phyloP scores from a whole-genome alignment of 2,888 invertebrate species.

The Ethmia dodecea region DNA sequence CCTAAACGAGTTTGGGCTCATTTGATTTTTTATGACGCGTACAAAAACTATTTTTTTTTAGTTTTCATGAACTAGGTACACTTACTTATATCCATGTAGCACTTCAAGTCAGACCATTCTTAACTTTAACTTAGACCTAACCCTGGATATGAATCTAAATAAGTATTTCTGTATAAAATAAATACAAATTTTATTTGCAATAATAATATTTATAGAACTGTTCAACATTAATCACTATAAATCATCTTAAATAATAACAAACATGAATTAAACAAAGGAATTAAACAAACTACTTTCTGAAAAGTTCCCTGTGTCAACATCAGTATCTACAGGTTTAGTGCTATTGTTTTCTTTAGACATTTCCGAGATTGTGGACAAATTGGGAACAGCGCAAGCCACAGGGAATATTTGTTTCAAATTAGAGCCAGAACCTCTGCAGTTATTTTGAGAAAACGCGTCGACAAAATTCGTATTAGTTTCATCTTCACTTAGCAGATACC shows the following conservation, averaged over 20 bases:
- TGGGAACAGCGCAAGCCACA: constrained; percentile 50
- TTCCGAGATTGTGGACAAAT: constrained; percentile 64
- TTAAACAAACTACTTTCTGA: constrained; percentile 18
- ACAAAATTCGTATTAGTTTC: constrained; percentile 35
- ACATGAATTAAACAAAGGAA: constrained; percentile 16
- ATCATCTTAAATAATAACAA: constrained; percentile 7
- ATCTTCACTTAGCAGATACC: constrained; percentile 62
- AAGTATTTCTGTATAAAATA: too few relatives aligned
- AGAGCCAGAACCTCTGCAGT: constrained; percentile 26
- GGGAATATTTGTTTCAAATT: constrained; percentile 57
- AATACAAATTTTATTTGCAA: too few relatives aligned
- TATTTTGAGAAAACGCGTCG: constrained; percentile 11
- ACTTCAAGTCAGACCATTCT: too few relatives aligned
- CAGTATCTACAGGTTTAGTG: constrained; percentile 26
- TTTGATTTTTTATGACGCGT: too few relatives aligned
- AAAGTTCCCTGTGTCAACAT: constrained; percentile 23
- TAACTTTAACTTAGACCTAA: too few relatives aligned
- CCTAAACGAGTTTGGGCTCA: too few relatives aligned
- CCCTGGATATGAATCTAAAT: too few relatives aligned
- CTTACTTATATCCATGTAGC: too few relatives aligned
- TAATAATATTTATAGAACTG: too few relatives aligned
- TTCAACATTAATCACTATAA: too few relatives aligned
- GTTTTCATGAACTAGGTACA: too few relatives aligned
- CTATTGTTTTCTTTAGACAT: constrained; percentile 47
- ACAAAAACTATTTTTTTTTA: too few relatives aligned